Conservation (phyloP, 1,140 invertebrate genomes). For the Trichonephila clavipes region DNA sequence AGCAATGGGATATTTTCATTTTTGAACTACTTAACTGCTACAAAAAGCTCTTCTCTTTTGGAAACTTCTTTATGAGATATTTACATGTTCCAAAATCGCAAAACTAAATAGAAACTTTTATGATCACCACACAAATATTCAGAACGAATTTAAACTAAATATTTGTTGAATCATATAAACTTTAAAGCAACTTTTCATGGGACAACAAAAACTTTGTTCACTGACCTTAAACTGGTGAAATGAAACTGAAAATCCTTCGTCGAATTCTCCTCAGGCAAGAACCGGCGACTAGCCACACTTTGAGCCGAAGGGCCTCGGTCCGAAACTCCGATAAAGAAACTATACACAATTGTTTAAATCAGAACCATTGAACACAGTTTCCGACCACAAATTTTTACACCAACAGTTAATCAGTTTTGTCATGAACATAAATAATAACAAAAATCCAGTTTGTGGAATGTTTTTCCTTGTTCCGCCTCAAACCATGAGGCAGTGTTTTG, state of each 20-base stretch:
- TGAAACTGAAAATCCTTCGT: not conserved
- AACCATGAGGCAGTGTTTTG: conserved; percentile 53
- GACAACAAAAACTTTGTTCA: conserved; percentile 7
- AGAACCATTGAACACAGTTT: not conserved
- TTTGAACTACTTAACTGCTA: no score
- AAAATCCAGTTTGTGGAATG: conserved; percentile 31
- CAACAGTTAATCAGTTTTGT: not conserved
- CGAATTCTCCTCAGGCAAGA: not conserved
- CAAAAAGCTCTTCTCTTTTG: no score
- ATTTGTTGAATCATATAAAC: not conserved
- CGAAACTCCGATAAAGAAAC: not conserved
- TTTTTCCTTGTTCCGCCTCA: not conserved
- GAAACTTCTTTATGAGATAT: no score
- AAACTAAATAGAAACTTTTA: no score
- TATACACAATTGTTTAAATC: not conserved
- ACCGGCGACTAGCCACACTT: conserved; percentile 1
- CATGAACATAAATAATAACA: not conserved
- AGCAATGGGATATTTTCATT: no score
- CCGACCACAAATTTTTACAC: not conserved
- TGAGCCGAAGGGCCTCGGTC: conserved; percentile 4
- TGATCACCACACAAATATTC: no score
- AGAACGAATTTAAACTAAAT: not conserved
- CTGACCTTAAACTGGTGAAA: conserved; percentile 18
- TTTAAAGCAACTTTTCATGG: not conserved
- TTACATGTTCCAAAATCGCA: no score